These are phyloP conservation scores for Baryphthengus martii DNA, from an alignment of 2,113 vertebrate genomes.

Conservation along the genomic window DNA sequence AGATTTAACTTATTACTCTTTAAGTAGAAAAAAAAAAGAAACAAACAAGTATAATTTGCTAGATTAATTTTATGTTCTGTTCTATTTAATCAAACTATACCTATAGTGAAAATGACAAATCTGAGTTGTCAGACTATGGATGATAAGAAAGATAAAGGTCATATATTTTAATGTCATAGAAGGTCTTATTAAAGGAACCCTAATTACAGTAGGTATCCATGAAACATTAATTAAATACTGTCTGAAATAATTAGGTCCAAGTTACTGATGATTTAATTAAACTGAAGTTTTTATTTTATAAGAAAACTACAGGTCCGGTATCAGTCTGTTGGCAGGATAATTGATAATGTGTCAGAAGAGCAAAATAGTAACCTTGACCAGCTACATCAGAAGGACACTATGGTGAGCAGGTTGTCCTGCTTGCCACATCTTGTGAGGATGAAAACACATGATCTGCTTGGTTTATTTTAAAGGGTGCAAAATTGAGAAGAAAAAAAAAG, in stretches of 20 bases:
- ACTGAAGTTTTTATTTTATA: slow-evolving; percentile 84
- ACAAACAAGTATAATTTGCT: slow-evolving; percentile 96
- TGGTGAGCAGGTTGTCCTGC: background rate
- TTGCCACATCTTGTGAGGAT: background rate
- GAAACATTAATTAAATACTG: slow-evolving; percentile 99
- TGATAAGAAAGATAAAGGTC: slow-evolving; percentile 96
- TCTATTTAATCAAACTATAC: slow-evolving; percentile 84
- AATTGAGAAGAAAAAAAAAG: background rate
- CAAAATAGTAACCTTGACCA: slow-evolving; percentile 88
- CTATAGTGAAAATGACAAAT: slow-evolving; percentile 92
- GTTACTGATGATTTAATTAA: slow-evolving; percentile 98
- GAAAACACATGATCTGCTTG: background rate
- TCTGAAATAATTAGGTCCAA: slow-evolving; percentile 92
- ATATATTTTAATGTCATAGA: slow-evolving; percentile 93
- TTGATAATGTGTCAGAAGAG: slow-evolving; percentile 83
- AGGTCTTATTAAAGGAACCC: slow-evolving; percentile 93
- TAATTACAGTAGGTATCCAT: slow-evolving; percentile 96
- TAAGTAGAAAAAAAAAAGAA: slow-evolving; percentile 77
- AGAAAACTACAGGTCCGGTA: slow-evolving; percentile 80
- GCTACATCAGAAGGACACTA: background rate
- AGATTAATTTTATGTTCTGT: slow-evolving; percentile 90
- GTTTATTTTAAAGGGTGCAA: background rate
- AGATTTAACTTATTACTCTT: slow-evolving; percentile 86
- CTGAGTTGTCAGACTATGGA: slow-evolving; percentile 82
- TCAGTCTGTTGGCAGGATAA: slow-evolving; percentile 86